A percentile compares a stretch with the other conserved stretches of the same genome.
Conservation (phyloP, 2,113 vertebrate genomes). For the Oenanthe oenanthe region DNA sequence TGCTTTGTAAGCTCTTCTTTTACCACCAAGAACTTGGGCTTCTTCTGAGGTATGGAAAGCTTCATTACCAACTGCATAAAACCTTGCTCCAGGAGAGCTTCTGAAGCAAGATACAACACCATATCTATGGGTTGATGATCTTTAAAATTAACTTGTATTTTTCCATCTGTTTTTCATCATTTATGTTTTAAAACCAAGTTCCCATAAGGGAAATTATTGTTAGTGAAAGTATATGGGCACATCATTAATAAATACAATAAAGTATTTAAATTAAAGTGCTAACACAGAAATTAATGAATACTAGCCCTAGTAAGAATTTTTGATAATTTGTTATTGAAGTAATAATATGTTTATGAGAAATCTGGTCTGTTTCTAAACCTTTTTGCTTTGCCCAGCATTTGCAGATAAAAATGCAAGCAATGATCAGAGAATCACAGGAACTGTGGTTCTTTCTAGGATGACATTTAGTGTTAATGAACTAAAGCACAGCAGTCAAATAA, state of each 20-base stretch:
- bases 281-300: background rate
- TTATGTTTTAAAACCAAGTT: background rate
- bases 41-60: constrained; percentile 43
- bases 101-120: background rate
- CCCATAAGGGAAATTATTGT: background rate
- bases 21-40: constrained; percentile 38
- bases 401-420: background rate
- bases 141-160: background rate
- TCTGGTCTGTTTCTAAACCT: background rate
- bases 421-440: background rate
- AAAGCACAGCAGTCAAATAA: background rate
- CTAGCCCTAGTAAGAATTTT: background rate
- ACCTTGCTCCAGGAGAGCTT: background rate
- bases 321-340: background rate
- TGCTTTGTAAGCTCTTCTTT: constrained; percentile 75
- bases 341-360: background rate
- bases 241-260: background rate
- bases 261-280: background rate
- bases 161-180: background rate
- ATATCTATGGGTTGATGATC: background rate
- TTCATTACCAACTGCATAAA: constrained; percentile 39
- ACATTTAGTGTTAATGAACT: background rate
- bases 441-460: background rate
- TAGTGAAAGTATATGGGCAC: background rate
- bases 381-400: background rate